Percentiles rank a stretch among this genome's conserved stretches.
phyloP scores from a whole-genome alignment of 2,888 invertebrate species.

The Orchesellides sinensis region DNA sequence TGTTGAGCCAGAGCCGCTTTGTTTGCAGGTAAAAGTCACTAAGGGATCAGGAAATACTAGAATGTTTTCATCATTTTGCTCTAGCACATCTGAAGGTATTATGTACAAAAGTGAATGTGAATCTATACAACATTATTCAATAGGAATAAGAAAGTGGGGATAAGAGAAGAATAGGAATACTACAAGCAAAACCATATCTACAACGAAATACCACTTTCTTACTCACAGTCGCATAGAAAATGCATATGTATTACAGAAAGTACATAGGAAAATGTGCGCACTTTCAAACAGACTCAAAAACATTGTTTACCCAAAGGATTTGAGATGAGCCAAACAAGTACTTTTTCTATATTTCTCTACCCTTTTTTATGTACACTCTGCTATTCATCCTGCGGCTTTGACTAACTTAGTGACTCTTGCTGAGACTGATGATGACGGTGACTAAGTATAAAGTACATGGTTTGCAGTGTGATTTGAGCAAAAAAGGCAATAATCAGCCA shows the following conservation, averaged over 20 bases:
- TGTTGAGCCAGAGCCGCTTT: conserved; percentile 30
- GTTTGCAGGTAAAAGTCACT: conserved; percentile 61
- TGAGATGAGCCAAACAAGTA: conserved; percentile 60
- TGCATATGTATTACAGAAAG: too few species aligned
- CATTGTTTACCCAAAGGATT: conserved; percentile 64
- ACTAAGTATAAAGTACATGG: conserved; percentile 40
- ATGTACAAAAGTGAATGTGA: conserved; percentile 7
- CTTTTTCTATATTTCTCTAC: conserved; percentile 18
- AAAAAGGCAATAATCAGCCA: conserved; percentile 58
- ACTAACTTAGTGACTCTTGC: conserved; percentile 49
- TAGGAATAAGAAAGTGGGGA: conserved; percentile 1
- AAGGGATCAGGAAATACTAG: conserved; percentile 50
- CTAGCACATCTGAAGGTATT: not conserved
- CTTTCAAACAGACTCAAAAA: too few species aligned
- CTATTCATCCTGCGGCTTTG: conserved; percentile 39
- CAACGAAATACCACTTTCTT: too few species aligned
- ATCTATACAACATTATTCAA: not conserved
- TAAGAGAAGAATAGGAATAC: not conserved
- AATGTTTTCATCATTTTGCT: conserved; percentile 23
- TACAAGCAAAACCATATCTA: too few species aligned
- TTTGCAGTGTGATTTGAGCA: conserved; percentile 46
- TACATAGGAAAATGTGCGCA: too few species aligned
- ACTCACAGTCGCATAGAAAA: too few species aligned
- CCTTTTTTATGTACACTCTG: conserved; percentile 30
- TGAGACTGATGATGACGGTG: conserved; percentile 25